Conservation (phyloP, 2,797 vertebrate species). For the Urophycis tenuis region DNA sequence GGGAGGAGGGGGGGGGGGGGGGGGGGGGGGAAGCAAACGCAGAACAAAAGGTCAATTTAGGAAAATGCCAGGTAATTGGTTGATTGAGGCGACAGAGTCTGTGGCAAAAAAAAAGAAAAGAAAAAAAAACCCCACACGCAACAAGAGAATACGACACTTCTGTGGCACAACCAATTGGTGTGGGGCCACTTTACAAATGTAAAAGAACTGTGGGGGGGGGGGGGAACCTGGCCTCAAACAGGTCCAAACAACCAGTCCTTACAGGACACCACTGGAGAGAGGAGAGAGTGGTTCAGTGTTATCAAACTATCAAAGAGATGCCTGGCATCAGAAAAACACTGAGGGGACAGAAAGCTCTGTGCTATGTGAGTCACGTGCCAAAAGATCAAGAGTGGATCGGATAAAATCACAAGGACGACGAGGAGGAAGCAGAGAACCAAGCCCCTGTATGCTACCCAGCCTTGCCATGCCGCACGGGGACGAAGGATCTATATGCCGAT, state of each 20-base stretch:
- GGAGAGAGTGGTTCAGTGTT: not conserved
- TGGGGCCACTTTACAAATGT: constrained; percentile 4
- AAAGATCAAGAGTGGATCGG: not conserved
- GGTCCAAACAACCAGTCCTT: not conserved
- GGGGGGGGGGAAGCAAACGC: constrained; percentile 59
- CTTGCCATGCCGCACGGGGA: not conserved
- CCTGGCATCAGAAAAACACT: not conserved
- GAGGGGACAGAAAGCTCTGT: not conserved
- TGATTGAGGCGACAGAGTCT: constrained; percentile 24
- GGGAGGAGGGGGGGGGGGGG: constrained; percentile 54
- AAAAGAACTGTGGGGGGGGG: constrained; percentile 1
- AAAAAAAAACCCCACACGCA: constrained; percentile 22
- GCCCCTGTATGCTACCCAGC: not conserved
- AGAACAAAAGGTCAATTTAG: constrained; percentile 63
- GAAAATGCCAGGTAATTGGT: constrained; percentile 42
- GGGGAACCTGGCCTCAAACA: constrained; percentile 8
- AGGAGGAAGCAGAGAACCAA: too few species aligned
- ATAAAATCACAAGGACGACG: not conserved
- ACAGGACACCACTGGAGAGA: not conserved
- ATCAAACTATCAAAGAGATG: not conserved
- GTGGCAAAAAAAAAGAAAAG: constrained; percentile 39
- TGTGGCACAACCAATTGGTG: constrained; percentile 25
- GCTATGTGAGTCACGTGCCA: not conserved
- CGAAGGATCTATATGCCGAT: too few species aligned
- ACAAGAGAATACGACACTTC: constrained; percentile 13